These are phyloP conservation scores for Lethenteron reissneri DNA, from an alignment of 2,113 vertebrate genomes.

Conservation along the genomic window DNA sequence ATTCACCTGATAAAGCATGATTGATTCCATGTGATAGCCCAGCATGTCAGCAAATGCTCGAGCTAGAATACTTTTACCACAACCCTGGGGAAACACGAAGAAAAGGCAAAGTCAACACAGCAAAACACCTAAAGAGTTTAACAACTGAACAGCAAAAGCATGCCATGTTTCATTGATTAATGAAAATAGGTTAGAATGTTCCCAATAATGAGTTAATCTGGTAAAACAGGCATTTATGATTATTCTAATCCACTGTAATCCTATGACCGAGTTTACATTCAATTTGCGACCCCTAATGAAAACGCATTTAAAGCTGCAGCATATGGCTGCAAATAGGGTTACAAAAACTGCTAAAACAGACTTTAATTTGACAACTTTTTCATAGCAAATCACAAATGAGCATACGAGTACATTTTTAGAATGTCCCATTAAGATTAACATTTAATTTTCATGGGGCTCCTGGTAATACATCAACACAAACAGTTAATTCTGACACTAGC, in stretches of 20 bases:
- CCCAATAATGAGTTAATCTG: neutral
- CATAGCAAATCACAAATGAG: no score
- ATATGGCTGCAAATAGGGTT: no score
- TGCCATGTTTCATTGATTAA: neutral
- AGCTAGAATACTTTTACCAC: constrained; percentile 69
- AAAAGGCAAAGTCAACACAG: no score
- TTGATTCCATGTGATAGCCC: constrained; percentile 55
- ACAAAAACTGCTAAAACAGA: no score
- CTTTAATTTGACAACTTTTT: no score
- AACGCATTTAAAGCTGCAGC: no score
- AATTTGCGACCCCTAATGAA: no score
- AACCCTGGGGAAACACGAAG: constrained; percentile 33
- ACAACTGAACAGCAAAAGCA: constrained; percentile 6
- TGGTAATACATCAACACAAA: neutral
- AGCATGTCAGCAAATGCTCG: constrained; percentile 61
- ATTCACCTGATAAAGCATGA: constrained; percentile 88
- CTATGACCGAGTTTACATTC: no score
- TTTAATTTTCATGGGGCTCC: neutral
- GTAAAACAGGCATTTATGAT: neutral
- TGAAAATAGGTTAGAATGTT: neutral
- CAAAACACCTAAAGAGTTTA: neutral
- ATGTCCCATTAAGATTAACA: no score
- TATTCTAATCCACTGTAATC: no score
- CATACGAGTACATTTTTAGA: no score
- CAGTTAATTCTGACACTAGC: neutral